Evolutionary conservation across 2,888 invertebrate genomes (phyloP).

Genomic region (Psococerastis gibbosa): DNA sequence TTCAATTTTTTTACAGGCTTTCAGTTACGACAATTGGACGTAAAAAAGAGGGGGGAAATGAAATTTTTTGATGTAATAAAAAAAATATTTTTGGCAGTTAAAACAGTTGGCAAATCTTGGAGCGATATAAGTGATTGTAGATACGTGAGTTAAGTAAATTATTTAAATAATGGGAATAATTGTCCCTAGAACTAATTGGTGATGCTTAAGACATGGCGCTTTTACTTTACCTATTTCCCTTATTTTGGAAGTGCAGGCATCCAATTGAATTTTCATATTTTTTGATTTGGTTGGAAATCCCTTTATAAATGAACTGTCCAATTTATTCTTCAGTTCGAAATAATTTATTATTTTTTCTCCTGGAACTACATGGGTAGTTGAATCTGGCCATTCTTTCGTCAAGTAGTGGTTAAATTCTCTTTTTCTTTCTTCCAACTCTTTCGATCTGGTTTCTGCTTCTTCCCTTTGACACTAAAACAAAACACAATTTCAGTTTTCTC

Average conservation of each 20-base stretch:
- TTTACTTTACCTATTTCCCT: background rate
- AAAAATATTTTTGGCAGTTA: too few relatives aligned
- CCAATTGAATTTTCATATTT: background rate
- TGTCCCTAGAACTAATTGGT: too few relatives aligned
- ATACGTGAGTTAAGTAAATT: too few relatives aligned
- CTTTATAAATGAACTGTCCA: background rate
- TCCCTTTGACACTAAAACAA: background rate
- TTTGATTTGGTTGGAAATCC: background rate
- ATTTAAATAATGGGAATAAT: too few relatives aligned
- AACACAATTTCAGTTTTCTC: too few relatives aligned
- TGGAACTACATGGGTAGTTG: background rate
- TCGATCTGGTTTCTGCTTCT: background rate
- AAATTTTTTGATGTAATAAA: too few relatives aligned
- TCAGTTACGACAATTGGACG: too few relatives aligned
- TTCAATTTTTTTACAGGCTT: too few relatives aligned
- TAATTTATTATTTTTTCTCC: conserved; percentile 8
- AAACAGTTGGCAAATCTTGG: too few relatives aligned
- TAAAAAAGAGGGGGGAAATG: too few relatives aligned
- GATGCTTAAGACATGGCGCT: too few relatives aligned
- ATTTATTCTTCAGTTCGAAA: background rate
- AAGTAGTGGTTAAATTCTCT: background rate
- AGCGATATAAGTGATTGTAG: too few relatives aligned
- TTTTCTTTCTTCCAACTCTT: background rate
- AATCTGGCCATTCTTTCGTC: background rate
- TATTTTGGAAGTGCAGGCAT: background rate